Evolutionary conservation across 2,797 vertebrate species (phyloP).

Genomic region (Iguana delicatissima): DNA sequence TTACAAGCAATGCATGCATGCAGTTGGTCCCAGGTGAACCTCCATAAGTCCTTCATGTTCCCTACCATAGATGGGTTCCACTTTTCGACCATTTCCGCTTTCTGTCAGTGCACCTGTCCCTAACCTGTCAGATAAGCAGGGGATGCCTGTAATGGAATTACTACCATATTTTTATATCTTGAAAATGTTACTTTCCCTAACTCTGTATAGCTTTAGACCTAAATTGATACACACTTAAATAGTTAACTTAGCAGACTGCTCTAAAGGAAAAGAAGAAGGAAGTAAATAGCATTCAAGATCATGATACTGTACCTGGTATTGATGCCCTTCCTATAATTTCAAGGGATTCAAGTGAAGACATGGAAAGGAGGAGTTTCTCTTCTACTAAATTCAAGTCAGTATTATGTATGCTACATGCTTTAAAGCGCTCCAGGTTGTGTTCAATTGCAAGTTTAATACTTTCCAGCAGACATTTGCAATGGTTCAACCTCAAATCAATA

Average conservation of each 20-base stretch:
- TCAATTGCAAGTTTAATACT: constrained; percentile 55
- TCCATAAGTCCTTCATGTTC: too few species aligned
- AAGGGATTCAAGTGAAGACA: constrained; percentile 62
- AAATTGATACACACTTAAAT: neutral
- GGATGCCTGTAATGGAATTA: too few species aligned
- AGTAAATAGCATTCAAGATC: neutral
- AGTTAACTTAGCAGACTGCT: neutral
- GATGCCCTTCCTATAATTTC: constrained; percentile 27
- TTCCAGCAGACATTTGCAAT: constrained; percentile 43
- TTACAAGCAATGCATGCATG: too few species aligned
- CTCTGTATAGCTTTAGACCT: neutral
- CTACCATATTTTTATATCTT: neutral
- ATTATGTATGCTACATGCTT: neutral
- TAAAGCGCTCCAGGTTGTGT: constrained; percentile 44
- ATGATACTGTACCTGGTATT: constrained; percentile 48
- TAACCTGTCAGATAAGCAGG: too few species aligned
- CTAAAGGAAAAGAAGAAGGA: neutral
- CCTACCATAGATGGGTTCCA: too few species aligned
- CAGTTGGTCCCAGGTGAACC: too few species aligned
- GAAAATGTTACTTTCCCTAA: neutral
- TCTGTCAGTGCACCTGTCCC: too few species aligned
- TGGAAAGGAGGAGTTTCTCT: constrained; percentile 59
- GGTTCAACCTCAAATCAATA: constrained; percentile 35
- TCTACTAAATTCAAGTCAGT: constrained; percentile 42
- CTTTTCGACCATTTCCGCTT: too few species aligned